Evolutionary conservation across 1,140 invertebrate genomes (phyloP).

Genomic region (Bombus sibiricus): DNA sequence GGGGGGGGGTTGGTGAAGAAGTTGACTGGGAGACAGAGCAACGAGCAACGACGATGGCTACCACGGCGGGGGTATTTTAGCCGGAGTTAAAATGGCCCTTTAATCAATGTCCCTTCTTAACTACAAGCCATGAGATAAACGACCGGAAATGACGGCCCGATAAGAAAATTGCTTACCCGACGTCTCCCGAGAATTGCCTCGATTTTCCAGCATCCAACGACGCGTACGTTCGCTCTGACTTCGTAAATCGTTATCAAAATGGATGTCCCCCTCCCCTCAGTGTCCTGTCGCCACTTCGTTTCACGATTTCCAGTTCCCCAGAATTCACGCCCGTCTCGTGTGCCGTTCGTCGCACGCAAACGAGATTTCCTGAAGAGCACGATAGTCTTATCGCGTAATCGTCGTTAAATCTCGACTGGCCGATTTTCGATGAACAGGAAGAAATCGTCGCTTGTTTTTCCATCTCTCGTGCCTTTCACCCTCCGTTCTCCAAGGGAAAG

Average conservation of each 20-base stretch:
- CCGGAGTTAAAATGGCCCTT: constrained; percentile 78
- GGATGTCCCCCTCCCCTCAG: constrained; percentile 44
- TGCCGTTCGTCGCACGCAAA: constrained; percentile 26
- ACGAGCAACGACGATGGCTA: constrained; percentile 56
- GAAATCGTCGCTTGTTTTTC: neutral
- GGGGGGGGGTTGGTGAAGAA: neutral
- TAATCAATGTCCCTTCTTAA: constrained; percentile 80
- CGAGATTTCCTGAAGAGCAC: constrained; percentile 3
- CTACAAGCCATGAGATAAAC: constrained; percentile 80
- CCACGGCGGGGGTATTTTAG: constrained; percentile 62
- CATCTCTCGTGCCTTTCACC: neutral
- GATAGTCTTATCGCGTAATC: neutral
- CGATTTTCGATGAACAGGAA: neutral
- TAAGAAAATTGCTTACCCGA: constrained; percentile 80
- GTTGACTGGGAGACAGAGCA: constrained; percentile 14
- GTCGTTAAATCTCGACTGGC: neutral
- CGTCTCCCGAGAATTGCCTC: constrained; percentile 68
- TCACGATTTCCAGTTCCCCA: neutral
- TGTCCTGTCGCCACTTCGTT: constrained; percentile 37
- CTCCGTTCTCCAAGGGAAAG: neutral
- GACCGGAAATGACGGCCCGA: constrained; percentile 81
- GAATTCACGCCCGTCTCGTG: neutral
- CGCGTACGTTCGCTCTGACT: constrained; percentile 46
- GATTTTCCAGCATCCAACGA: constrained; percentile 64
- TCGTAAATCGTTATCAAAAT: constrained; percentile 68